phyloP scores from a whole-genome alignment of 2,797 vertebrate species.

The Xiphorhynchus erythropygius region DNA sequence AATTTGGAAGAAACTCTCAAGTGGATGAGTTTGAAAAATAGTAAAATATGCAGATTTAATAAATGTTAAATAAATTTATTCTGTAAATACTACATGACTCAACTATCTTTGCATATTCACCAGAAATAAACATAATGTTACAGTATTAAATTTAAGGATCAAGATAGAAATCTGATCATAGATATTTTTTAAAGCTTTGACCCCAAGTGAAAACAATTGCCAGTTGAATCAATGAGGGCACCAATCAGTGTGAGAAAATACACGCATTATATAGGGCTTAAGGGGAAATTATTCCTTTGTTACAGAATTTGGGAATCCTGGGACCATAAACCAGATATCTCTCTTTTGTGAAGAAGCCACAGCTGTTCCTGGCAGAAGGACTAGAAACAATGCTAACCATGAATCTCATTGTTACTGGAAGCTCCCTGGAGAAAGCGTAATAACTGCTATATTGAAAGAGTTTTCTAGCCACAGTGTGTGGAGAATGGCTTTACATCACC shows the following conservation, averaged over 20 bases:
- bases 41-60: conserved; percentile 11
- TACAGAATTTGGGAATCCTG: neutral
- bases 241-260: neutral
- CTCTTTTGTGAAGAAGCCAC: neutral
- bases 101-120: neutral
- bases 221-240: neutral
- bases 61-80: conserved; percentile 20
- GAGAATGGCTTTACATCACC: neutral
- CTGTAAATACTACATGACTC: neutral
- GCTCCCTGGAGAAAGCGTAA: neutral
- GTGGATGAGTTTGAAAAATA: neutral
- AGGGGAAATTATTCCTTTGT: neutral
- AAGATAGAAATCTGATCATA: neutral
- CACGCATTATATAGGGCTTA: neutral
- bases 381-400: neutral
- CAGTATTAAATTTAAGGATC: neutral
- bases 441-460: neutral
- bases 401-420: neutral
- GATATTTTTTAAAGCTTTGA: neutral
- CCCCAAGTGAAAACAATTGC: neutral
- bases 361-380: neutral
- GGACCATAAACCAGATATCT: neutral
- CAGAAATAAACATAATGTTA: neutral
- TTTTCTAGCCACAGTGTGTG: neutral
- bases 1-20: conserved; percentile 10